Percentiles rank a stretch among this genome's conserved stretches.
These are phyloP conservation scores for Coreius guichenoti DNA, from an alignment of 2,797 vertebrate species.

Conservation along the genomic window DNA sequence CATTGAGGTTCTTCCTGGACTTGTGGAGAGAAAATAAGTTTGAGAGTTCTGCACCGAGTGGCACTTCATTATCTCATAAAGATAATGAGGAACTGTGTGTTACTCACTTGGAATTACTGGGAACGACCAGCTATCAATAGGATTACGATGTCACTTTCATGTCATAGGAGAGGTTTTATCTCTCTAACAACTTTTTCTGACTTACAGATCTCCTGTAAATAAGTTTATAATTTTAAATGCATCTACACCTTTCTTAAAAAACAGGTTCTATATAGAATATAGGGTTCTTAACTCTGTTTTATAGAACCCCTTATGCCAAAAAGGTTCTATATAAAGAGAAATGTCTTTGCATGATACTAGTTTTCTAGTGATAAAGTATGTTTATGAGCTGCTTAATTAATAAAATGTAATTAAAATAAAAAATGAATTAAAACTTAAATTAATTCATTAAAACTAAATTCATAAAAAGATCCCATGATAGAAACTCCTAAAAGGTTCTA, in stretches of 20 bases:
- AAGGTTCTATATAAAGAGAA: not conserved
- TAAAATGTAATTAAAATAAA: not conserved
- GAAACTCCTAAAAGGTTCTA: too few species aligned
- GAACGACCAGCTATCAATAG: conserved; percentile 45
- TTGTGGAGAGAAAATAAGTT: not conserved
- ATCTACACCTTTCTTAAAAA: not conserved
- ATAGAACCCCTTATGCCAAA: not conserved
- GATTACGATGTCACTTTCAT: conserved; percentile 13
- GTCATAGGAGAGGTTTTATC: conserved; percentile 32
- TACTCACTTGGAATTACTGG: conserved; percentile 28
- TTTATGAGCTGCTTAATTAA: not conserved
- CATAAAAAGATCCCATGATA: too few species aligned
- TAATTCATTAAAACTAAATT: too few species aligned
- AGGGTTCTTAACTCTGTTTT: not conserved
- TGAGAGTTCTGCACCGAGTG: conserved; percentile 1
- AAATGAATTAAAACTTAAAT: too few species aligned
- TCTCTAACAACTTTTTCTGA: not conserved
- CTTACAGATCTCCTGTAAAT: not conserved
- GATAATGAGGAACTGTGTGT: conserved; percentile 50
- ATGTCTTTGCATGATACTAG: not conserved
- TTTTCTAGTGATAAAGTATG: not conserved
- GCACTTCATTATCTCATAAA: conserved; percentile 51
- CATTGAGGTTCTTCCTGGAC: not conserved
- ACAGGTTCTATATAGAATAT: not conserved
- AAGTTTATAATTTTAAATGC: too few species aligned